Percentiles rank a stretch among this genome's conserved stretches.
phyloP scores from a whole-genome alignment of 1,140 invertebrate genomes.

The Pogonomyrmex barbatus region DNA sequence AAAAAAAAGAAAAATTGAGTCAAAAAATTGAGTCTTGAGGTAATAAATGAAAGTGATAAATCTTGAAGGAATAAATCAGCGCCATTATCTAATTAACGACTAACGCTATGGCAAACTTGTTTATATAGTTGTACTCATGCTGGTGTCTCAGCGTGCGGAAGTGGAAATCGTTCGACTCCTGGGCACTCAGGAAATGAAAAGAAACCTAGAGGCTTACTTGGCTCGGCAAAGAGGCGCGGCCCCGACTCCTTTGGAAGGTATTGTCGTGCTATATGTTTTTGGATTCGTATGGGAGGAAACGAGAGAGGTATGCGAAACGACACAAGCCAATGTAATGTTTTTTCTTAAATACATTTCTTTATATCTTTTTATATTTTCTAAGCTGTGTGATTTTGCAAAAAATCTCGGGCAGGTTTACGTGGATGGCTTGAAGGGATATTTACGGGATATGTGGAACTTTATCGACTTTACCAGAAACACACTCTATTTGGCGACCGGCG shows the following conservation, averaged over 20 bases:
- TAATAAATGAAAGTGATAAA: background rate
- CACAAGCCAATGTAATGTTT: background rate
- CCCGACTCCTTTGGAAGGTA: slow-evolving; percentile 91
- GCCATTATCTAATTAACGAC: slow-evolving; percentile 6
- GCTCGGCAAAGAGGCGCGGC: slow-evolving; percentile 91
- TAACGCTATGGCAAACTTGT: background rate
- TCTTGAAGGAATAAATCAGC: background rate
- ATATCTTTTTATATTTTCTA: background rate
- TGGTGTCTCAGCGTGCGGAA: slow-evolving; percentile 95
- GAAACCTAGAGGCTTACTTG: slow-evolving; percentile 87
- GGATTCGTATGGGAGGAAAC: slow-evolving; percentile 97
- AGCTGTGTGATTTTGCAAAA: slow-evolving; percentile 9
- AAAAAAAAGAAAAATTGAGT: background rate
- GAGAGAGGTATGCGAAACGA: slow-evolving; percentile 88
- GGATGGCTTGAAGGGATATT: slow-evolving; percentile 93
- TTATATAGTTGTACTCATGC: slow-evolving; percentile 91
- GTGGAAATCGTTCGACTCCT: slow-evolving; percentile 91
- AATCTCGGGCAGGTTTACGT: slow-evolving; percentile 88
- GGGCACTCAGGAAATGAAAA: slow-evolving; percentile 89
- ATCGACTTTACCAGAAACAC: slow-evolving; percentile 97
- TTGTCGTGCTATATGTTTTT: slow-evolving; percentile 92
- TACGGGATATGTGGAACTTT: slow-evolving; percentile 98
- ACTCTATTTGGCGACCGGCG: slow-evolving; percentile 92
- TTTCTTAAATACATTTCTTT: background rate
- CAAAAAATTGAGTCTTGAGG: too few relatives aligned